These are phyloP conservation scores for Myiopsitta monachus DNA, from an alignment of 2,113 vertebrate genomes.

Conservation along the genomic window DNA sequence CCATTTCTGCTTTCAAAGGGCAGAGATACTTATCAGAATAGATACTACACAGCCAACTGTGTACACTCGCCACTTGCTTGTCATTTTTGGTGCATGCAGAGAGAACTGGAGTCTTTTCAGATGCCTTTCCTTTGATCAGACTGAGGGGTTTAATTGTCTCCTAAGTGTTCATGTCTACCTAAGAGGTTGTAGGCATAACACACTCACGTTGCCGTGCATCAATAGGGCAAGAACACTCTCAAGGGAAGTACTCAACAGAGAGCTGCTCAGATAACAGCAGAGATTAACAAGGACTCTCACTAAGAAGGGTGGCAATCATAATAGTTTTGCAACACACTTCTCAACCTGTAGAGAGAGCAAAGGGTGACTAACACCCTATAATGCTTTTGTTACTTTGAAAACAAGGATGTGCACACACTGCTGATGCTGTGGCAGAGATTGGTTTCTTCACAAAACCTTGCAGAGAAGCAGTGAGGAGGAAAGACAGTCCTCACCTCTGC, in stretches of 20 bases:
- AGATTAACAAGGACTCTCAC: background rate
- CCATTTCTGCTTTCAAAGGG: background rate
- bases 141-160: background rate
- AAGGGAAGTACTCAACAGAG: background rate
- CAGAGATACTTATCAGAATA: background rate
- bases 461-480: background rate
- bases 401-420: fast-evolving
- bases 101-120: background rate
- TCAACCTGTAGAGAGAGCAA: background rate
- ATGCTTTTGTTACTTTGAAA: background rate
- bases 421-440: background rate
- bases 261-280: background rate
- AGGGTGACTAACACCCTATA: background rate
- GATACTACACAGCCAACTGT: fast-evolving
- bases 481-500: background rate
- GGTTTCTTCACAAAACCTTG: background rate
- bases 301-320: background rate
- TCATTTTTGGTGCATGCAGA: background rate
- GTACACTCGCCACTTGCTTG: background rate
- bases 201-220: fast-evolving
- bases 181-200: fast-evolving
- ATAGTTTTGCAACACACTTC: background rate
- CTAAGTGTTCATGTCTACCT: fast-evolving
- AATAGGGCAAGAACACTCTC: background rate
- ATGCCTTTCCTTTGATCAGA: background rate